phyloP scores from a whole-genome alignment of 2,888 invertebrate genomes.

The Morpho helenor region DNA sequence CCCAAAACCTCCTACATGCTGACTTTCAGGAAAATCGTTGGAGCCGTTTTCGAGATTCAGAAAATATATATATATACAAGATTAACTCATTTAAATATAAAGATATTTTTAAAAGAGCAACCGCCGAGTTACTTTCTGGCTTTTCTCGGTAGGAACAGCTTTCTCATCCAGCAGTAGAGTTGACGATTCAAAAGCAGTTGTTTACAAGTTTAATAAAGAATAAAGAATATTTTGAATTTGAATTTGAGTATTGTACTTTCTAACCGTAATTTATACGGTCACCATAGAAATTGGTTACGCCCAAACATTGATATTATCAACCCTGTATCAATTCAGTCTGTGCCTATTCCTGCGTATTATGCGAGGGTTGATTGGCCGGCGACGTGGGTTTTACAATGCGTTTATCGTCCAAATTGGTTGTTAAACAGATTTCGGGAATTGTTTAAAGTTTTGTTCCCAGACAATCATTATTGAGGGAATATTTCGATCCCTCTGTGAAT shows the following conservation, averaged over 20 bases:
- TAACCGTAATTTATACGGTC: constrained; percentile 30
- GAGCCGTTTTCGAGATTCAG: too few relatives aligned
- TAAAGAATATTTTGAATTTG: too few relatives aligned
- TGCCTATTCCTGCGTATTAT: constrained; percentile 46
- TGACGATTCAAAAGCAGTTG: too few relatives aligned
- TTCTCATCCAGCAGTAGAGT: too few relatives aligned
- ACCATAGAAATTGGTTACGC: constrained; percentile 57
- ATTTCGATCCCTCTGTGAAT: constrained; percentile 2
- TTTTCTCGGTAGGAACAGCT: too few relatives aligned
- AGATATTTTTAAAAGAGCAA: too few relatives aligned
- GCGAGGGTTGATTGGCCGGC: constrained; percentile 37
- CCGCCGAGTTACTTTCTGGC: too few relatives aligned
- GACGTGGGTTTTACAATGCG: constrained; percentile 53
- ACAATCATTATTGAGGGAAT: constrained; percentile 33
- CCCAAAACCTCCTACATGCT: too few relatives aligned
- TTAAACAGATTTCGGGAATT: constrained; percentile 60
- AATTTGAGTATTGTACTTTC: neutral
- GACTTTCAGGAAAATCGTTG: too few relatives aligned
- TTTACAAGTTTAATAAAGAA: too few relatives aligned
- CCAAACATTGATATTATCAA: constrained; percentile 64
- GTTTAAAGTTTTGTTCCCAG: constrained; percentile 67
- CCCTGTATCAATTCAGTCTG: constrained; percentile 43
- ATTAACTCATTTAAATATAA: too few relatives aligned
- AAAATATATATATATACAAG: too few relatives aligned
- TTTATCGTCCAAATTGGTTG: constrained; percentile 61